A percentile compares a stretch with the other conserved stretches of the same genome.
Evolutionary conservation across 53 echinoderm and acorn worm species (phyloP).

Genomic region (Astropecten irregularis): DNA sequence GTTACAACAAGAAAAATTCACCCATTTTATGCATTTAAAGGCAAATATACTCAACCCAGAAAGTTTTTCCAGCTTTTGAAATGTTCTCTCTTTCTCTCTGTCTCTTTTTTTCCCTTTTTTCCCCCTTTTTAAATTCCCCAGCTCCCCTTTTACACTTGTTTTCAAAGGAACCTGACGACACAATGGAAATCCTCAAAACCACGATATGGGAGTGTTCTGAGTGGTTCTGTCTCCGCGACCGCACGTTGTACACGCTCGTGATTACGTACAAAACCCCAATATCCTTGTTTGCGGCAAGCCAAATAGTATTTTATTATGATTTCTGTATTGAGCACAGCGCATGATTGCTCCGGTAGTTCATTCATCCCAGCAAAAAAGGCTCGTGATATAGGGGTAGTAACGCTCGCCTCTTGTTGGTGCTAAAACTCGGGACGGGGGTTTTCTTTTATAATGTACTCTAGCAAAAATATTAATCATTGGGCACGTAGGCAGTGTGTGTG

Average conservation of each 20-base stretch:
- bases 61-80: too few relatives aligned
- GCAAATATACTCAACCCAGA: too few relatives aligned
- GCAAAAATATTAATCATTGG: not conserved
- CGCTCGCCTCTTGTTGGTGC: too few relatives aligned
- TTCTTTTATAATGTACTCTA: too few relatives aligned
- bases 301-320: conserved; percentile 32
- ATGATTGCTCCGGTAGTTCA: conserved; percentile 26
- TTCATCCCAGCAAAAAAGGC: conserved; percentile 24
- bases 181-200: not conserved
- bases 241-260: conserved; percentile 1
- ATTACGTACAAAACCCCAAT: conserved; percentile 16
- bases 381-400: too few relatives aligned
- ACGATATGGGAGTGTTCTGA: not conserved
- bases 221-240: not conserved
- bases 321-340: conserved; percentile 1
- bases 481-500: not conserved
- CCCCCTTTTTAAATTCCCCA: too few relatives aligned
- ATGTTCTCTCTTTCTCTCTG: too few relatives aligned
- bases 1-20: too few relatives aligned
- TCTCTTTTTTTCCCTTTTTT: too few relatives aligned
- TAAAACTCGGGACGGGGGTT: too few relatives aligned
- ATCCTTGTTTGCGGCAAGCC: conserved; percentile 38
- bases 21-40: too few relatives aligned
- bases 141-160: too few relatives aligned
- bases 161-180: not conserved